Percentiles rank a stretch among this genome's conserved stretches.
Conservation (phyloP, 2,888 invertebrate genomes). For the Mythimna loreyi region DNA sequence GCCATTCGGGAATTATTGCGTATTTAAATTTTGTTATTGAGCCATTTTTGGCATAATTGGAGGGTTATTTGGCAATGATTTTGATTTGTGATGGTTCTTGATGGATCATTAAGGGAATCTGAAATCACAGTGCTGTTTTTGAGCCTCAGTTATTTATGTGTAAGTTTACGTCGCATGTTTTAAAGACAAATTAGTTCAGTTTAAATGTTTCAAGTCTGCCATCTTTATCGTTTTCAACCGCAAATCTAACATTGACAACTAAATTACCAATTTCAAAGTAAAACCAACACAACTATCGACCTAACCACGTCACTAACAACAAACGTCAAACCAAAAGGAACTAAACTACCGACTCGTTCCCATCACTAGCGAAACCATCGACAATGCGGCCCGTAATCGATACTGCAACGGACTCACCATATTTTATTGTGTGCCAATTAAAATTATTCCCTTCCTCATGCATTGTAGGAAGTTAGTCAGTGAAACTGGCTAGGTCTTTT, state of each 20-base stretch:
- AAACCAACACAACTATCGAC: conserved; percentile 8
- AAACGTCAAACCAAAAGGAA: conserved; percentile 10
- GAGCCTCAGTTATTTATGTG: accelerated
- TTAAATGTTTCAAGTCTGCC: not conserved
- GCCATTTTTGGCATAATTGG: conserved; percentile 30
- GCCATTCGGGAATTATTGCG: conserved; percentile 42
- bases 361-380: conserved; percentile 71
- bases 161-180: not conserved
- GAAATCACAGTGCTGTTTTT: not conserved
- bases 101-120: conserved; percentile 5
- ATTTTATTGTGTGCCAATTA: conserved; percentile 89
- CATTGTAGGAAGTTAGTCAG: conserved; percentile 65
- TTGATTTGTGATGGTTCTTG: not conserved
- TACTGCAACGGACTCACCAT: conserved; percentile 79
- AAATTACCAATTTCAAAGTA: not conserved
- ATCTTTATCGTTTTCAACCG: not conserved
- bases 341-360: conserved; percentile 52
- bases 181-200: not conserved
- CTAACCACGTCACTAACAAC: conserved; percentile 1
- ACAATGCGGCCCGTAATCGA: conserved; percentile 73
- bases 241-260: not conserved
- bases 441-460: conserved; percentile 82
- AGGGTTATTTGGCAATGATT: conserved; percentile 8
- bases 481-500: conserved; percentile 48
- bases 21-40: conserved; percentile 49